A percentile compares a stretch with the other conserved stretches of the same genome.
These are phyloP conservation scores for Tympanoctomys barrerae DNA, from an alignment of 2,797 vertebrate species.

Conservation along the genomic window DNA sequence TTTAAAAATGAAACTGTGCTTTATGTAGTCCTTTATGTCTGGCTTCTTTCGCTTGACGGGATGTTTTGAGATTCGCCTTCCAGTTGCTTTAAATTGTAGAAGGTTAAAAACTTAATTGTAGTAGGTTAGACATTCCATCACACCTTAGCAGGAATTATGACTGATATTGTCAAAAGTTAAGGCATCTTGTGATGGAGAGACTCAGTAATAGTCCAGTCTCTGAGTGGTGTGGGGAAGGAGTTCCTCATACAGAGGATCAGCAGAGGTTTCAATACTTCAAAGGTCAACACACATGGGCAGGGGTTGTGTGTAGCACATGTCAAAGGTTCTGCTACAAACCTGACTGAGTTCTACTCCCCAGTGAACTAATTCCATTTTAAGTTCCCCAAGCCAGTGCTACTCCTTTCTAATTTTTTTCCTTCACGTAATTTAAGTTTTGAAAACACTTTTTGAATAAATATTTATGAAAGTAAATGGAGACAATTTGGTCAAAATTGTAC, in stretches of 20 bases:
- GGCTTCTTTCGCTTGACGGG: no score
- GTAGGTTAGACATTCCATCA: not conserved
- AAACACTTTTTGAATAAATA: not conserved
- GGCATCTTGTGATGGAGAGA: not conserved
- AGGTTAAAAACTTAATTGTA: not conserved
- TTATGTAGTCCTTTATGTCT: no score
- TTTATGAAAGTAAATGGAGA: not conserved
- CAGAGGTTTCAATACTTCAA: not conserved
- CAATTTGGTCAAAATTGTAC: not conserved
- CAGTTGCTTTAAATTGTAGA: not conserved
- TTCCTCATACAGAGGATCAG: not conserved
- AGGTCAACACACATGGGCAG: not conserved
- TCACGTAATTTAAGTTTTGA: not conserved
- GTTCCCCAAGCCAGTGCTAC: not conserved
- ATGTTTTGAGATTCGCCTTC: not conserved
- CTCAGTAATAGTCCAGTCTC: not conserved
- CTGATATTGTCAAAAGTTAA: not conserved
- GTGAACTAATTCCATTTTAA: not conserved
- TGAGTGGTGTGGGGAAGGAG: not conserved
- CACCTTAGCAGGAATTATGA: not conserved
- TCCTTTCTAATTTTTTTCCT: not conserved
- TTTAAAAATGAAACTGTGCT: not conserved
- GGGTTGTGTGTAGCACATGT: not conserved
- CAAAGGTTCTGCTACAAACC: not conserved
- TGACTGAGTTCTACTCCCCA: not conserved